These are phyloP conservation scores for Motacilla alba DNA, from an alignment of 2,113 vertebrate genomes.

Conservation along the genomic window DNA sequence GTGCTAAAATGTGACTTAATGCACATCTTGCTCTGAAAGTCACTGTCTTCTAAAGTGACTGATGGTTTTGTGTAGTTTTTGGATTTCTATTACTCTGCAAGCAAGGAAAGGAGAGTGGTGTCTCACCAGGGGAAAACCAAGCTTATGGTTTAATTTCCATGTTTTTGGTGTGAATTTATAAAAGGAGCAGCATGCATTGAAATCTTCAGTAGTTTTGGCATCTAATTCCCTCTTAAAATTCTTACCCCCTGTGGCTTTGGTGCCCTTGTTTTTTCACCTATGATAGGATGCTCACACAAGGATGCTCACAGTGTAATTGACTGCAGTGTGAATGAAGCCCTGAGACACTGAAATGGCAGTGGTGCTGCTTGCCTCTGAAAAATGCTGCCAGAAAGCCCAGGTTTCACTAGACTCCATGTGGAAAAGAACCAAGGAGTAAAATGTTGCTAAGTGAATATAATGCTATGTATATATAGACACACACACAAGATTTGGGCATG, in stretches of 20 bases:
- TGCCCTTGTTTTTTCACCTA: neutral
- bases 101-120: neutral
- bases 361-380: neutral
- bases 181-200: neutral
- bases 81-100: neutral
- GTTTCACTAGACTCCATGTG: neutral
- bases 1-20: neutral
- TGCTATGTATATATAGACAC: neutral
- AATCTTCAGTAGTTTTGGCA: neutral
- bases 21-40: neutral
- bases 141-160: neutral
- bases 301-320: neutral
- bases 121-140: neutral
- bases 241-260: neutral
- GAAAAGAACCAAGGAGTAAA: neutral
- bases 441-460: neutral
- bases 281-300: too few relatives aligned
- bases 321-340: neutral
- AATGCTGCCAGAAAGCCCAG: neutral
- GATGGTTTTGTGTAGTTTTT: neutral
- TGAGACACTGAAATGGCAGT: neutral
- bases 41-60: neutral
- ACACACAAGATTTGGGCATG: neutral
- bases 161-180: neutral
- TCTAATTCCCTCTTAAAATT: neutral